phyloP scores from a whole-genome alignment of 2,113 vertebrate genomes.

The Uria aalge region DNA sequence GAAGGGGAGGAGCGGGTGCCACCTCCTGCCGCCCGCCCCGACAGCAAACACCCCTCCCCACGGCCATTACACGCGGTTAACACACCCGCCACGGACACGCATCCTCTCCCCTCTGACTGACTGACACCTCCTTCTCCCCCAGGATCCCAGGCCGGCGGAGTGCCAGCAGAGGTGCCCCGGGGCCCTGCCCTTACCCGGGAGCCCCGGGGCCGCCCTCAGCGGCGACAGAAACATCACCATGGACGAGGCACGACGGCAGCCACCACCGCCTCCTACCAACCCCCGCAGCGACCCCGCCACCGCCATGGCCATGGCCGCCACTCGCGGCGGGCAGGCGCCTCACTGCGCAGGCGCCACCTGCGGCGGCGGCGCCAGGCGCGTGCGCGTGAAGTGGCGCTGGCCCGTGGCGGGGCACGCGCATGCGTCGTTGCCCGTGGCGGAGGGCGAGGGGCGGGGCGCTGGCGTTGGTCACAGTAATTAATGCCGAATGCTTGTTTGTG shows the following conservation, averaged over 20 bases:
- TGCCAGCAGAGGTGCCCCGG: too few relatives aligned
- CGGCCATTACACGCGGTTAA: rapidly evolving
- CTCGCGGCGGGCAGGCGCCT: too few relatives aligned
- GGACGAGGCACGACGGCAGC: neutral
- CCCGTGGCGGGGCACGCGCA: neutral
- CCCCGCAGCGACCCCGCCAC: neutral
- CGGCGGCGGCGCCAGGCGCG: neutral
- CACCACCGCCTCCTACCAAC: neutral
- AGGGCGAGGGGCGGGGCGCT: neutral
- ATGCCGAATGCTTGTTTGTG: rapidly evolving
- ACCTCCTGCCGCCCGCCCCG: neutral
- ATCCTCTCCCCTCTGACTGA: neutral
- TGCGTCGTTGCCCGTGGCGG: neutral
- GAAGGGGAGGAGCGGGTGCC: too few relatives aligned
- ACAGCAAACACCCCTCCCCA: neutral
- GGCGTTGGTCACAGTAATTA: rapidly evolving
- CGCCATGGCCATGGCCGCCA: neutral
- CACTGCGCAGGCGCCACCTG: neutral
- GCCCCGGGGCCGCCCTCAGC: neutral
- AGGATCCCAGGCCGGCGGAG: neutral
- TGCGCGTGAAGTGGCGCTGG: neutral
- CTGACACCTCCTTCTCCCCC: too few relatives aligned
- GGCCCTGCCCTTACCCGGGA: slow-evolving; percentile 10
- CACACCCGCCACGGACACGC: neutral
- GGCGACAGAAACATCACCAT: neutral